phyloP scores from a whole-genome alignment of 2,797 vertebrate genomes.

The Apogon talboti region DNA sequence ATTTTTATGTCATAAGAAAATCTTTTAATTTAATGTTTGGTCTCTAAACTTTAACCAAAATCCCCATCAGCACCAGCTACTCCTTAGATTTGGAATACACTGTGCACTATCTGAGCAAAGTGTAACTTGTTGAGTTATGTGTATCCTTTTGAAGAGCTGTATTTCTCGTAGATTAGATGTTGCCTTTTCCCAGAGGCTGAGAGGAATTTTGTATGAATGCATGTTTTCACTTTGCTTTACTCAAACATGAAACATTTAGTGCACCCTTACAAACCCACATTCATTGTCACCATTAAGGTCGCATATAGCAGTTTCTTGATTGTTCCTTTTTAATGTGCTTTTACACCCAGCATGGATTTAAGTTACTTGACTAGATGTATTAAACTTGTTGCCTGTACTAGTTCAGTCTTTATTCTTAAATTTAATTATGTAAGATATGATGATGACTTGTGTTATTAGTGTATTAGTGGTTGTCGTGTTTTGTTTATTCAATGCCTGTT shows the following conservation, averaged over 20 bases:
- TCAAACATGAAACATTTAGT: conserved; percentile 1
- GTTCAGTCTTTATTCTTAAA: not conserved
- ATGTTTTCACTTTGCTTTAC: conserved; percentile 13
- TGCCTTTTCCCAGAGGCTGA: not conserved
- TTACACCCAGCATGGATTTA: conserved; percentile 5
- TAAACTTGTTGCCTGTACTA: not conserved
- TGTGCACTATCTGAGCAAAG: not conserved
- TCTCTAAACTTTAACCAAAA: too few species aligned
- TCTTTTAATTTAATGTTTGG: not conserved
- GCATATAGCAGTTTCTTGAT: not conserved
- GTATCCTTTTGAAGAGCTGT: not conserved
- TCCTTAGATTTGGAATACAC: not conserved
- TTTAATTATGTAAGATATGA: not conserved
- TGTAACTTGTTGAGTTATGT: not conserved
- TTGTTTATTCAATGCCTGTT: not conserved
- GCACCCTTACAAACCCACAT: not conserved
- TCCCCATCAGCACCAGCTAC: too few species aligned
- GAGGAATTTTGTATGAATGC: conserved; percentile 20
- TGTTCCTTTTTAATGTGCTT: not conserved
- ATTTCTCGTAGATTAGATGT: not conserved
- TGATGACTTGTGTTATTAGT: not conserved
- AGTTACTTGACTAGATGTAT: conserved; percentile 14
- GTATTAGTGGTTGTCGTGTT: not conserved
- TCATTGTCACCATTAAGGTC: not conserved
- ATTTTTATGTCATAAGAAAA: not conserved